These are phyloP conservation scores for Nothura maculosa DNA, from an alignment of 2,797 vertebrate genomes.

Conservation along the genomic window DNA sequence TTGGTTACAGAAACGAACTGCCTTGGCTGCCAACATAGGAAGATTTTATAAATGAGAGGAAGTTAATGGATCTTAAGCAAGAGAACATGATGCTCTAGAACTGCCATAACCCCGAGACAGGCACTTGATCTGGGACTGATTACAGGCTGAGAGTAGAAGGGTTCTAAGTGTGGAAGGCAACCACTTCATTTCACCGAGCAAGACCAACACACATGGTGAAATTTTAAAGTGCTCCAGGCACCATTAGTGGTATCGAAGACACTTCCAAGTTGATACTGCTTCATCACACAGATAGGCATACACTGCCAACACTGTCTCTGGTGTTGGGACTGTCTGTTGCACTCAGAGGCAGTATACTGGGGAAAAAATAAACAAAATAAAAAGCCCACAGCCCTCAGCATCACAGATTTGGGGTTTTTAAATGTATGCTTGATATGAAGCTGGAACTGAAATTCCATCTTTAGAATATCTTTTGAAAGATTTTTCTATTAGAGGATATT, in stretches of 20 bases:
- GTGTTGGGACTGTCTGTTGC: too few species aligned
- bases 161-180: background rate
- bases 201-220: background rate
- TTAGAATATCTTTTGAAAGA: background rate
- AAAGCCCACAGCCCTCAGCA: rapidly evolving
- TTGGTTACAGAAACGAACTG: background rate
- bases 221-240: background rate
- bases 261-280: background rate
- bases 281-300: background rate
- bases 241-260: background rate
- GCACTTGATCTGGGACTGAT: background rate
- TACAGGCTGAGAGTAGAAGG: background rate
- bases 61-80: background rate
- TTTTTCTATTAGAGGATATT: background rate
- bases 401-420: background rate
- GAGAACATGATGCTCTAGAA: background rate
- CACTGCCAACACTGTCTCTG: background rate
- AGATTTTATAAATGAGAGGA: background rate
- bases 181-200: background rate
- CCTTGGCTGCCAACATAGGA: background rate
- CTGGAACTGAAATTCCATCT: background rate
- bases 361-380: background rate
- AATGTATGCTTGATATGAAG: background rate
- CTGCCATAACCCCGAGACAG: rapidly evolving
- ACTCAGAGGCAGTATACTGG: background rate